Evolutionary conservation across 2,888 invertebrate species (phyloP), one percentile per base, ranked within the genome.

Genomic region (Synanthedon formicaeformis): DNA sequence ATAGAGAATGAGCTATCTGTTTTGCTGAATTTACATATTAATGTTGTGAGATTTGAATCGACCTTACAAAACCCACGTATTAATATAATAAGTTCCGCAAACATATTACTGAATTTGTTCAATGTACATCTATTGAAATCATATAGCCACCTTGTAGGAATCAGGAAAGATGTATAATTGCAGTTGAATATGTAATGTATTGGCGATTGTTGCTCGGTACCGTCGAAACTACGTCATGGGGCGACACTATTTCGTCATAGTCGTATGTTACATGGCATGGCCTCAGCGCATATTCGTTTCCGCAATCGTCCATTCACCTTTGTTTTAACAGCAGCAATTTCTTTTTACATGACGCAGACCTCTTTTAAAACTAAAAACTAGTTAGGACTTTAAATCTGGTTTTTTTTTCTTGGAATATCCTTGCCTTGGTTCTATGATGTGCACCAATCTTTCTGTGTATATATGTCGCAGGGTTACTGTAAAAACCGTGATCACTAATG

Each of bases 281-380:
- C 80, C 81, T 78, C 73, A 67, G 59, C 61, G 60, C 64, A 34
- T 10, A 57, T 54, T 67, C 63, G 66, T 74, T 84, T 83, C 84
- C 83, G 82, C 75, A 75, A 75, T 74, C 78, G 82, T 77, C 59
- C 83, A 62, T 81, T 86, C 79, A 83, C 79, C 83, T 82, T 64
- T 69, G 56, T 59, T 16, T 49, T 18, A 13, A 13, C n/a, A 13
- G 45, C 11, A 45, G 45, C 45, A n/a, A 13, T 14, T 45, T n/a
- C 23, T 14, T 45, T 45, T 45, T 45, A n/a, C 45, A 14, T 45
- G 14, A 45, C 11, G 45, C 45, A 11, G 45, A 23, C 23, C 23
- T n/a, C 14, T 12, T 45, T 45, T 45, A 34, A 34, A 34, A 34
- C 34, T 34, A 1, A 34, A 34, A 10, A 8, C 34, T 34, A 10